Evolutionary conservation across 2,113 vertebrate species (phyloP).

Genomic region (Stegastes partitus): DNA sequence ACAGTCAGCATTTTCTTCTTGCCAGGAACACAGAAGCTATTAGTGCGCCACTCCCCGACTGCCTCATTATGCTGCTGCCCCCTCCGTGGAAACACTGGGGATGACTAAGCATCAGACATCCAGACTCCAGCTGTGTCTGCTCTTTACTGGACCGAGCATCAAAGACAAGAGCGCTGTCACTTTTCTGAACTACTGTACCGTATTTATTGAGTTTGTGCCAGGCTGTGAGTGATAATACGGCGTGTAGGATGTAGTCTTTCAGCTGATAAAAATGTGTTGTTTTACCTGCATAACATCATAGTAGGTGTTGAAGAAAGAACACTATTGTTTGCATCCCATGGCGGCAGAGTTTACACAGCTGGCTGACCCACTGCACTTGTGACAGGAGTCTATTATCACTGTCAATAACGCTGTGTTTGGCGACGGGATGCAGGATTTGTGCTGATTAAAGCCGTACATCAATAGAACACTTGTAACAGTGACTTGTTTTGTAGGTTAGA

Average conservation of each 20-base stretch:
- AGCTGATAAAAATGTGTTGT: neutral
- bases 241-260: neutral
- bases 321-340: neutral
- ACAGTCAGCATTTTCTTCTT: constrained; percentile 66
- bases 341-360: constrained; percentile 46
- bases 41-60: constrained; percentile 51
- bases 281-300: neutral
- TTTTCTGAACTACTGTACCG: neutral
- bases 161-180: constrained; percentile 18
- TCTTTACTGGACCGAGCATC: constrained; percentile 11
- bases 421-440: neutral
- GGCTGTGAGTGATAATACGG: neutral
- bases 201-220: neutral
- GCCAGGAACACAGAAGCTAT: constrained; percentile 48
- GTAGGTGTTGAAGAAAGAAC: neutral
- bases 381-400: neutral
- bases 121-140: constrained; percentile 26
- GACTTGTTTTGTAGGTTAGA: neutral
- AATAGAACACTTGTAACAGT: neutral
- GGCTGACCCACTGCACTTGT: constrained; percentile 4
- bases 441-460: neutral
- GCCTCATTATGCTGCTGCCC: constrained; percentile 30
- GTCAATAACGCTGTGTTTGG: neutral
- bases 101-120: constrained; percentile 53
- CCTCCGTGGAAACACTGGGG: constrained; percentile 29